These are phyloP conservation scores for Cremastinae sp. DNA, from an alignment of 2,888 invertebrate genomes.

Conservation along the genomic window DNA sequence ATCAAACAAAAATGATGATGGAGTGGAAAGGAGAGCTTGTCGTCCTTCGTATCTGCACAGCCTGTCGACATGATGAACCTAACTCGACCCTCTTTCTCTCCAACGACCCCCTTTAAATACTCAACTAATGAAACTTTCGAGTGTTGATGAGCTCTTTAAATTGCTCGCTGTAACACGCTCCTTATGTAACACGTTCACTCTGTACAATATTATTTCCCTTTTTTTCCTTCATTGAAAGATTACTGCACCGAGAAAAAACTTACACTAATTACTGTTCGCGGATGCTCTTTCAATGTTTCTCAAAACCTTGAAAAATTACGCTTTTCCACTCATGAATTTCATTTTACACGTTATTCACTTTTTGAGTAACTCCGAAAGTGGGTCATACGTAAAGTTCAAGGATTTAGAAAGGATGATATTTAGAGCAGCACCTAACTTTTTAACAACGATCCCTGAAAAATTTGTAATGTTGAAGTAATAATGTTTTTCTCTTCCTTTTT, in stretches of 20 bases:
- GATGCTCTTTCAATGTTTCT: background rate
- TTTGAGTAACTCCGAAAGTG: too few species aligned
- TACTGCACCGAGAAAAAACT: background rate
- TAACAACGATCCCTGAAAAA: too few species aligned
- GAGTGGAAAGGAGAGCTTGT: constrained; percentile 22
- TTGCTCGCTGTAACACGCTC: background rate
- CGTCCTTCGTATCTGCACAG: constrained; percentile 25
- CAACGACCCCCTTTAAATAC: constrained; percentile 43
- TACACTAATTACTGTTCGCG: background rate
- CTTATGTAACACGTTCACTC: constrained; percentile 16
- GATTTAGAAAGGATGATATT: too few species aligned
- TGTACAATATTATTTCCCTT: background rate
- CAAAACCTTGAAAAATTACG: background rate
- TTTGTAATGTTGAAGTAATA: too few species aligned
- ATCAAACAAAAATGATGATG: constrained; percentile 6
- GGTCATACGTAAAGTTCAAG: too few species aligned
- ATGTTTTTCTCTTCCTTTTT: too few species aligned
- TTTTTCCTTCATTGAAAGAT: background rate
- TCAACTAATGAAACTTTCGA: constrained; percentile 57
- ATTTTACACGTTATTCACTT: background rate
- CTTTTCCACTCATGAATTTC: background rate
- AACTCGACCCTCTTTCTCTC: constrained; percentile 19
- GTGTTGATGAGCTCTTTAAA: constrained; percentile 19
- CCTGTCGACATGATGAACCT: constrained; percentile 11
- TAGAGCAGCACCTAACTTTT: too few species aligned